Evolutionary conservation across 2,888 invertebrate genomes (phyloP).

Genomic region (Apodemia duryi): DNA sequence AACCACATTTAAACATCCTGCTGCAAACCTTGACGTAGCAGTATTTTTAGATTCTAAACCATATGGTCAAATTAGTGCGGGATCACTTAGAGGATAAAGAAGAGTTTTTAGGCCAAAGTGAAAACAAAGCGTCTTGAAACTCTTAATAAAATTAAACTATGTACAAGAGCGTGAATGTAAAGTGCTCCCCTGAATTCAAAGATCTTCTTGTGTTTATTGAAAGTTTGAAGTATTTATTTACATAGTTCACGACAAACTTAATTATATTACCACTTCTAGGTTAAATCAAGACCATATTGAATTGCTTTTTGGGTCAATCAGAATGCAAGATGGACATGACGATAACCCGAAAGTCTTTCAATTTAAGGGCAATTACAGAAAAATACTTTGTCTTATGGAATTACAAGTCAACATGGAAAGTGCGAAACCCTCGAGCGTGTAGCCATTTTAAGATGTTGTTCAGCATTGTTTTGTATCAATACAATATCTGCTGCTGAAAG

Average conservation of each 20-base stretch:
- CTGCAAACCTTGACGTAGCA: conserved; percentile 26
- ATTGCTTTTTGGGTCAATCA: conserved; percentile 28
- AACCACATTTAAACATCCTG: neutral
- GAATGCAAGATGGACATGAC: conserved; percentile 31
- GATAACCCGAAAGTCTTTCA: conserved; percentile 30
- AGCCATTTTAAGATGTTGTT: conserved; percentile 23
- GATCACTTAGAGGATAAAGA: conserved; percentile 28
- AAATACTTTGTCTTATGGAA: conserved; percentile 27
- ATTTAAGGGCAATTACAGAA: conserved; percentile 27
- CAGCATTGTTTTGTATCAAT: conserved; percentile 23
- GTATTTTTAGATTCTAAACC: conserved; percentile 30
- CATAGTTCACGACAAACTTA: conserved; percentile 17
- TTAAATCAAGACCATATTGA: conserved; percentile 27
- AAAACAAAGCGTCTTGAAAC: conserved; percentile 19
- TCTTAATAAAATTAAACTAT: conserved; percentile 22
- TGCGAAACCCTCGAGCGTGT: conserved; percentile 29
- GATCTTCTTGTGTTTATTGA: conserved; percentile 15
- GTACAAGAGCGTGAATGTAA: conserved; percentile 29
- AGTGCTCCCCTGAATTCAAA: conserved; percentile 4
- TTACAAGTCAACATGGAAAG: conserved; percentile 26
- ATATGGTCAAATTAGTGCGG: conserved; percentile 31
- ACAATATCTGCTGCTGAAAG: conserved; percentile 16
- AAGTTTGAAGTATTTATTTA: conserved; percentile 20
- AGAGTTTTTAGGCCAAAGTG: neutral
- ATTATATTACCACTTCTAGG: conserved; percentile 19